phyloP scores from a whole-genome alignment of 2,113 vertebrate species.

The Rhynchomys soricoides region DNA sequence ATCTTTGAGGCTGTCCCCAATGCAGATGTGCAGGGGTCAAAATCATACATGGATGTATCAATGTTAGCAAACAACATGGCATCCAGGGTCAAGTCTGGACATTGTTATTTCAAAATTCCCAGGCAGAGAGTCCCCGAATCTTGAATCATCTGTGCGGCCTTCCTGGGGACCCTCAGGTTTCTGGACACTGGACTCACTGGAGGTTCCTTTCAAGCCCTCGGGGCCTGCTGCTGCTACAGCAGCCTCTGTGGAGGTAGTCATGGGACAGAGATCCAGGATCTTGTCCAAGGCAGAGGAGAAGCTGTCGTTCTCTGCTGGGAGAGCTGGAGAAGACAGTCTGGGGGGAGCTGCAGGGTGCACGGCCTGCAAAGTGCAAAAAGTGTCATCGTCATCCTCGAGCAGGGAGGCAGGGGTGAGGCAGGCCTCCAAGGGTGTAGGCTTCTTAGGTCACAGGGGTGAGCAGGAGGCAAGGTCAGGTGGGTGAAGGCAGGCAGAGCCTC shows the following conservation, averaged over 20 bases:
- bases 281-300: constrained; percentile 94
- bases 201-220: constrained; percentile 84
- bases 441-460: constrained; percentile 83
- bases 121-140: constrained; percentile 90
- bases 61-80: constrained; percentile 99
- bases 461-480: constrained; percentile 80
- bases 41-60: constrained; percentile 99
- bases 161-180: constrained; percentile 89
- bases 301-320: constrained; percentile 88
- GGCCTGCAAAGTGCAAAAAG: constrained; percentile 90
- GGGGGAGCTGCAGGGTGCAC: constrained; percentile 81
- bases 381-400: constrained; percentile 95
- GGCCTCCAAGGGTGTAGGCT: constrained; percentile 89
- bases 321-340: constrained; percentile 84
- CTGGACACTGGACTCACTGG: constrained; percentile 80
- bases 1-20: constrained; percentile 91
- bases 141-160: constrained; percentile 90
- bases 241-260: constrained; percentile 92
- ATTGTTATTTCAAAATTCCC: constrained; percentile 92
- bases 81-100: constrained; percentile 96
- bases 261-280: constrained; percentile 94
- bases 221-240: constrained; percentile 59
- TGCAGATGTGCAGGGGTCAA: constrained; percentile 94
- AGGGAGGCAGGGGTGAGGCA: constrained; percentile 97
- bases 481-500: constrained; percentile 92